phyloP scores from a whole-genome alignment of 2,113 vertebrate genomes.

The Cricetomys ansorgei region DNA sequence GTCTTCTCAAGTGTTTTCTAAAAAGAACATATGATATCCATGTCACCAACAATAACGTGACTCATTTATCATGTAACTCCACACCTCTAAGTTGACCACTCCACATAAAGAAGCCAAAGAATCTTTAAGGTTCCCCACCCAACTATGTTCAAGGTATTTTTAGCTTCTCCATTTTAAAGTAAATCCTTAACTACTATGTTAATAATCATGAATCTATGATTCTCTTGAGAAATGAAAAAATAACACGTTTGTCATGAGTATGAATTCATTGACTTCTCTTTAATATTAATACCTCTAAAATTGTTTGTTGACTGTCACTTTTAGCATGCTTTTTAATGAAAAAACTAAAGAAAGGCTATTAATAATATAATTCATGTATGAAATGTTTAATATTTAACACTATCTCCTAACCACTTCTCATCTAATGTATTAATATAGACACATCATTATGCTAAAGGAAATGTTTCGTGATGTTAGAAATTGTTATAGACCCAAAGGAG shows the following conservation, averaged over 20 bases:
- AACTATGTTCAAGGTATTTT: constrained; percentile 60
- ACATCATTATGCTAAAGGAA: constrained; percentile 83
- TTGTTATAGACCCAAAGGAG: constrained; percentile 83
- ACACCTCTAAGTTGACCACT: constrained; percentile 50
- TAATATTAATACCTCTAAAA: constrained; percentile 79
- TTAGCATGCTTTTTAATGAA: constrained; percentile 65
- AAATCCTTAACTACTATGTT: constrained; percentile 72
- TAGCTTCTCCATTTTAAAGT: constrained; percentile 65
- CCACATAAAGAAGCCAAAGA: constrained; percentile 45
- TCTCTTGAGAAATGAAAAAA: constrained; percentile 74
- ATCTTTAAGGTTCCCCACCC: constrained; percentile 62
- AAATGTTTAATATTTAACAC: constrained; percentile 85
- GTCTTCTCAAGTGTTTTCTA: constrained; percentile 39
- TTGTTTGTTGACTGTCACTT: constrained; percentile 77
- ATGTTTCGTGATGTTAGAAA: constrained; percentile 79
- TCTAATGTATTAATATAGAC: constrained; percentile 79
- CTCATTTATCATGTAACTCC: constrained; percentile 76
- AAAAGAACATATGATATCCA: constrained; percentile 70
- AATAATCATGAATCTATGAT: constrained; percentile 72
- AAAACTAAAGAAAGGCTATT: constrained; percentile 77
- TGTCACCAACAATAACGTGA: constrained; percentile 62
- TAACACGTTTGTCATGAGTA: constrained; percentile 69
- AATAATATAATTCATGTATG: constrained; percentile 81
- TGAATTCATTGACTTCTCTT: constrained; percentile 75
- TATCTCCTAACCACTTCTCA: constrained; percentile 72